phyloP scores from a whole-genome alignment of 2,113 vertebrate genomes.

The Mormoops blainvillei region DNA sequence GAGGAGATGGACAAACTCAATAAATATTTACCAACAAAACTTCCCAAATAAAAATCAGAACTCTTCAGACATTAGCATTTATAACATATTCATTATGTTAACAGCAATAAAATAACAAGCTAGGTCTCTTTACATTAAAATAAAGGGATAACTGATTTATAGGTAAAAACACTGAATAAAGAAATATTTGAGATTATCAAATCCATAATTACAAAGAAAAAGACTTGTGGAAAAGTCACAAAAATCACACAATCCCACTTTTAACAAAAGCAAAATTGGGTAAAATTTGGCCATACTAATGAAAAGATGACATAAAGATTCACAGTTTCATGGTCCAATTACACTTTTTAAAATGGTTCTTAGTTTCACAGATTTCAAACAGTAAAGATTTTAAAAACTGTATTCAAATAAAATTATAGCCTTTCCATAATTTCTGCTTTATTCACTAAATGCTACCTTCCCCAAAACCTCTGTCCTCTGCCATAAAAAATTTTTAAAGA shows the following conservation, averaged over 20 bases:
- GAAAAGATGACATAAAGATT: neutral
- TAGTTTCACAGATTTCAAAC: neutral
- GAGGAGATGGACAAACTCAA: slow-evolving; percentile 4
- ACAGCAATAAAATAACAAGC: neutral
- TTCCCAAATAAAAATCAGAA: neutral
- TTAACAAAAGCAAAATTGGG: neutral
- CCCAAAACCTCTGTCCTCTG: neutral
- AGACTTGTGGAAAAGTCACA: neutral
- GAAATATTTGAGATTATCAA: slow-evolving; percentile 8
- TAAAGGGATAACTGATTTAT: neutral
- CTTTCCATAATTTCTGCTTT: neutral
- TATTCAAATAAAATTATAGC: neutral
- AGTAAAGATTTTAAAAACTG: neutral
- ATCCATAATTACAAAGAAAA: neutral
- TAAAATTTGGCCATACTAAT: neutral
- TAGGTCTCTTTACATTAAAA: neutral
- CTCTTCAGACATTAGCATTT: slow-evolving; percentile 3
- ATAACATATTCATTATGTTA: neutral
- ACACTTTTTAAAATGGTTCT: neutral
- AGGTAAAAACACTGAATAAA: neutral
- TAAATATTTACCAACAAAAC: neutral
- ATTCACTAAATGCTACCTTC: neutral
- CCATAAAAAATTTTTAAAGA: neutral
- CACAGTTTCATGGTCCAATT: neutral
- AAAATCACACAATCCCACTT: neutral